Evolutionary conservation across 2,888 invertebrate genomes (phyloP).

Genomic region (Phengaris arion): DNA sequence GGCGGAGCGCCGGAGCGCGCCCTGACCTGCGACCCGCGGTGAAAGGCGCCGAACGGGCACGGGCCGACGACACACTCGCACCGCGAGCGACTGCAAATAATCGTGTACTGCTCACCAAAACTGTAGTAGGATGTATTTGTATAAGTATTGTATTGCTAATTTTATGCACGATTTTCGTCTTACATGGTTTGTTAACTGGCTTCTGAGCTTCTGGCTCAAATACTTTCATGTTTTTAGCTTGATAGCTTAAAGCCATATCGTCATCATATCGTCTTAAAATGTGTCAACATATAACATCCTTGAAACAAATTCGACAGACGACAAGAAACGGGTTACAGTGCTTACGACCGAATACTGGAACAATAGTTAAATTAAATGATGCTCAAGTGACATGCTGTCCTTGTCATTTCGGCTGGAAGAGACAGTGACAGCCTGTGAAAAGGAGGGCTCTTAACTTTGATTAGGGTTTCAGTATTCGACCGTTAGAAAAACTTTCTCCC

Average conservation of each 20-base stretch:
- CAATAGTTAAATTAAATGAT: no score
- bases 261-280: no score
- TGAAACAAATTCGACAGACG: no score
- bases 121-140: slow-evolving; percentile 35
- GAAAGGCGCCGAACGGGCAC: slow-evolving; percentile 72
- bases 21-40: slow-evolving; percentile 78
- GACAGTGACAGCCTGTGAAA: no score
- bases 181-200: background rate
- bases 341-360: no score
- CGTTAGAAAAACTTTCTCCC: background rate
- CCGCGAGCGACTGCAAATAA: slow-evolving; percentile 57
- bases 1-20: slow-evolving; percentile 79
- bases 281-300: no score
- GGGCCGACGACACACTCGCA: slow-evolving; percentile 63
- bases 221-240: background rate
- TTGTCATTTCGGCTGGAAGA: no score
- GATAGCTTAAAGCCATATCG: background rate
- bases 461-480: no score
- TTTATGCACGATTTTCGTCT: background rate
- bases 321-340: no score
- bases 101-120: slow-evolving; percentile 51
- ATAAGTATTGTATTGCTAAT: background rate
- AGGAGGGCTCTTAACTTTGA: no score
- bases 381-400: no score
- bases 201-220: background rate